Conservation (phyloP, 2,113 vertebrate genomes). For the Elephas maximus region DNA sequence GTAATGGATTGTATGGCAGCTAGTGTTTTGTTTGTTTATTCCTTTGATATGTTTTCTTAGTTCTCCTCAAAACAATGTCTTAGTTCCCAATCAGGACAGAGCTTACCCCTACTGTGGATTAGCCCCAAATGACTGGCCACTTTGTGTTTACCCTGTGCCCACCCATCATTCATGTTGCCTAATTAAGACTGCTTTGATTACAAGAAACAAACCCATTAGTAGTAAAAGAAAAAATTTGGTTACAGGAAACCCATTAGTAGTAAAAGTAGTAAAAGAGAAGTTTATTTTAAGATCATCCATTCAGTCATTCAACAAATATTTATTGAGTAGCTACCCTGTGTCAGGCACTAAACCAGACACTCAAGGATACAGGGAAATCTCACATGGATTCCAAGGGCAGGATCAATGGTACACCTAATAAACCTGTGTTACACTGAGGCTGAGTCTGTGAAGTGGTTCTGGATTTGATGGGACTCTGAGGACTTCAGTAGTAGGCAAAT, state of each 20-base stretch:
- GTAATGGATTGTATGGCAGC: too few species aligned
- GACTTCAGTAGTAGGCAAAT: not conserved
- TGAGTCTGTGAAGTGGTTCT: not conserved
- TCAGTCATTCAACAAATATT: not conserved
- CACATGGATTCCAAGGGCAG: not conserved
- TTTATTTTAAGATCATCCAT: conserved; percentile 22
- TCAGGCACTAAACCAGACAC: not conserved
- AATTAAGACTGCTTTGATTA: conserved; percentile 23
- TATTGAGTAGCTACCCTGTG: not conserved
- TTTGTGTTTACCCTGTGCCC: not conserved
- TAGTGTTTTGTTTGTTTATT: too few species aligned
- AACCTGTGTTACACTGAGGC: not conserved
- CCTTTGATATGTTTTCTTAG: not conserved
- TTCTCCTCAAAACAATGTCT: not conserved
- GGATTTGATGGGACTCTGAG: not conserved
- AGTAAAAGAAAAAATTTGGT: not conserved
- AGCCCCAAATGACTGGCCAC: not conserved
- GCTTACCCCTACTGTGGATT: not conserved
- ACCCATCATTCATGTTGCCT: not conserved
- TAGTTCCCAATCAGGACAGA: not conserved
- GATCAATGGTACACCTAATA: not conserved
- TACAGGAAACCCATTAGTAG: not conserved
- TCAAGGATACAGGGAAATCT: not conserved
- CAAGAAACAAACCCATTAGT: not conserved
- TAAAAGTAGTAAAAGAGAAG: not conserved